Evolutionary conservation across 2,797 vertebrate genomes (phyloP).

Genomic region (Hypotaenidia okinawae): DNA sequence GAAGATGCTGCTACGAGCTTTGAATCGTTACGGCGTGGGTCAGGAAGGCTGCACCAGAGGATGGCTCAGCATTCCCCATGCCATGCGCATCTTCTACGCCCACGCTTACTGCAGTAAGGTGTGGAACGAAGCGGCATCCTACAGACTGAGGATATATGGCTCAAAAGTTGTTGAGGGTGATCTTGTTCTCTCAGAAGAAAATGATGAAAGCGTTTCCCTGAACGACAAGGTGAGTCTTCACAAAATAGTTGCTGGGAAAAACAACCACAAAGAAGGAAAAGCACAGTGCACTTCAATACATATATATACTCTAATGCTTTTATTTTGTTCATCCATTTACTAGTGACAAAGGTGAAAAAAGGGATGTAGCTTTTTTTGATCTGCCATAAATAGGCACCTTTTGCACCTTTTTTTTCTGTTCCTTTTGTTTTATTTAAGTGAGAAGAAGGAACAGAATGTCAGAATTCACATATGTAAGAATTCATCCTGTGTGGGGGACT

Average conservation of each 20-base stretch:
- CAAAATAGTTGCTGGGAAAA: background rate
- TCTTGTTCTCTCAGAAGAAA: conserved; percentile 81
- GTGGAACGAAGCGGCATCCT: conserved; percentile 91
- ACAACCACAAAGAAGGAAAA: background rate
- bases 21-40: conserved; percentile 89
- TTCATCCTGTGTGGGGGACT: background rate
- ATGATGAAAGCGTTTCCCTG: conserved; percentile 4
- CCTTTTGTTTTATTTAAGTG: background rate
- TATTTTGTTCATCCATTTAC: background rate
- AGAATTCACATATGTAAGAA: background rate
- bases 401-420: background rate
- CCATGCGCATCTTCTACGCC: conserved; percentile 91
- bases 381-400: background rate
- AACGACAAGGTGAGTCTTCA: conserved; percentile 70
- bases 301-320: background rate
- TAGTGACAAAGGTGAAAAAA: background rate
- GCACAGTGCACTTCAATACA: background rate
- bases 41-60: conserved; percentile 85
- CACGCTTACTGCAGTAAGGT: conserved; percentile 96
- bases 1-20: conserved; percentile 87
- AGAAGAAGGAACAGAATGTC: background rate
- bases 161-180: conserved; percentile 85
- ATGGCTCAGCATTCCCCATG: conserved; percentile 94
- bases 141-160: conserved; percentile 84
- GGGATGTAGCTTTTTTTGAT: background rate